Conservation (phyloP, 2,113 vertebrate genomes). For the Catagonus wagneri region DNA sequence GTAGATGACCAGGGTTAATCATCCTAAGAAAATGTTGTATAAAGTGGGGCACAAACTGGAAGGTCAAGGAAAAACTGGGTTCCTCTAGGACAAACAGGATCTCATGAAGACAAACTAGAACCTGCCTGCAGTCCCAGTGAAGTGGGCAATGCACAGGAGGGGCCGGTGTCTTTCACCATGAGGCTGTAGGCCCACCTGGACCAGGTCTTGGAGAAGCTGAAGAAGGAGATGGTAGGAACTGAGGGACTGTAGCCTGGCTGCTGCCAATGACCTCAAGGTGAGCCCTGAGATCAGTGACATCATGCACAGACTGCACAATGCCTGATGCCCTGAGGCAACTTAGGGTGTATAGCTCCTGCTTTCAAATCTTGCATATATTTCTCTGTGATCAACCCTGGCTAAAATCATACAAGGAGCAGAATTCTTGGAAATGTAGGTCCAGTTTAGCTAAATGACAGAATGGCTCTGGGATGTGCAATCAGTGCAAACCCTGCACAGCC, state of each 20-base stretch:
- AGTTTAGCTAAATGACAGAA: neutral
- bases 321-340: neutral
- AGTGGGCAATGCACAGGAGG: rapidly evolving
- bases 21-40: neutral
- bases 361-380: neutral
- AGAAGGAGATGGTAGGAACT: neutral
- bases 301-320: neutral
- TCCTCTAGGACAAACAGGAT: too few species aligned
- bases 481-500: neutral
- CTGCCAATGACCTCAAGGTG: neutral
- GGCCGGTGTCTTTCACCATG: neutral
- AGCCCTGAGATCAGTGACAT: neutral
- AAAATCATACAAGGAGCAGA: neutral
- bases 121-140: too few species aligned
- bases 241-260: neutral
- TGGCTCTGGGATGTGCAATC: neutral
- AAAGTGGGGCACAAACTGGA: neutral
- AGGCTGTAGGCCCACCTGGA: neutral
- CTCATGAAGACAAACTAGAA: too few species aligned
- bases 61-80: neutral
- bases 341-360: neutral
- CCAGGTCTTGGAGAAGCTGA: neutral
- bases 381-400: neutral
- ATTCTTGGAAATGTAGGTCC: neutral
- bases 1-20: neutral